A percentile compares a stretch with the other conserved stretches of the same genome.
phyloP scores from a whole-genome alignment of 2,888 invertebrate species.

The Vanessa cardui region DNA sequence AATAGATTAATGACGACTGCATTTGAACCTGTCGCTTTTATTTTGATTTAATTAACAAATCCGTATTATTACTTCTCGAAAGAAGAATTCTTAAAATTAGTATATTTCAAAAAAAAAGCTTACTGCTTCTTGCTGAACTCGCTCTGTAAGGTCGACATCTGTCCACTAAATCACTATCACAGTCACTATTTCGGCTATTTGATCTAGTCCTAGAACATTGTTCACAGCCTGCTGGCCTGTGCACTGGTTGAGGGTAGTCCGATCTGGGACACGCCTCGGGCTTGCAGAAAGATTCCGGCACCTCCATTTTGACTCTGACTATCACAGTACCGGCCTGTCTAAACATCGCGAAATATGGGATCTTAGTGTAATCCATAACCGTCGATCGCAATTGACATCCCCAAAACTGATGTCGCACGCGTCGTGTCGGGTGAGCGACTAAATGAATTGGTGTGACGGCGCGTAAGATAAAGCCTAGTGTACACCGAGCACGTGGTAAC shows the following conservation, averaged over 20 bases:
- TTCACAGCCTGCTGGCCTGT: constrained; percentile 66
- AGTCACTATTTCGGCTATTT: constrained; percentile 74
- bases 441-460: constrained; percentile 73
- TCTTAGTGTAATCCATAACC: constrained; percentile 71
- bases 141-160: constrained; percentile 67
- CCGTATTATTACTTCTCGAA: no score
- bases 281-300: constrained; percentile 50
- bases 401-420: constrained; percentile 75
- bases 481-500: constrained; percentile 60
- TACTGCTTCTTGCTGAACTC: constrained; percentile 74
- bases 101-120: constrained; percentile 49
- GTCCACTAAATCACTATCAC: constrained; percentile 75
- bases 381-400: constrained; percentile 68
- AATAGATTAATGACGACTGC: no score
- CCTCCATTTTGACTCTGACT: constrained; percentile 70
- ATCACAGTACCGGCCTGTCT: constrained; percentile 71
- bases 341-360: constrained; percentile 68
- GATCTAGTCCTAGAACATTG: constrained; percentile 73
- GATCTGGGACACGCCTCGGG: constrained; percentile 48
- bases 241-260: constrained; percentile 48
- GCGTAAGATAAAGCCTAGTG: constrained; percentile 74
- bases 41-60: no score
- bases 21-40: no score
- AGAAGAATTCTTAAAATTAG: not conserved
- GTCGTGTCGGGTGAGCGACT: constrained; percentile 76